Evolutionary conservation across 2,797 vertebrate genomes (phyloP).

Genomic region (Acanthis flammea): DNA sequence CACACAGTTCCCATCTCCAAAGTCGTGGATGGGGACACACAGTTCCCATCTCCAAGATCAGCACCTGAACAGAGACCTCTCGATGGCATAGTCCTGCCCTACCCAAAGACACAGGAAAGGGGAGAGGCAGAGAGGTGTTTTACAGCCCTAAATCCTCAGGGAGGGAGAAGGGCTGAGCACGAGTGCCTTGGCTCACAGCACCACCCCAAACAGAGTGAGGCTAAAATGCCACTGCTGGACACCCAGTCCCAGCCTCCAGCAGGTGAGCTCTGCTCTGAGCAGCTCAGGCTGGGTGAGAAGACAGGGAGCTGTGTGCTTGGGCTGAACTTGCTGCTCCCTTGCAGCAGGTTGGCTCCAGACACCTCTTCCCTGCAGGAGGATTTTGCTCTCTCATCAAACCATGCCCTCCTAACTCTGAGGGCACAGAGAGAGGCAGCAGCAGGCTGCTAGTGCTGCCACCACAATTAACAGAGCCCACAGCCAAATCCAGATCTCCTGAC

Average conservation of each 20-base stretch:
- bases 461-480: background rate
- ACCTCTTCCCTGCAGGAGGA: background rate
- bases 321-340: background rate
- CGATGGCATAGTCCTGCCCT: background rate
- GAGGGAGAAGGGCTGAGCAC: background rate
- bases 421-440: background rate
- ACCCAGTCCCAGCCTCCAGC: background rate
- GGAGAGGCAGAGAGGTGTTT: fast-evolving
- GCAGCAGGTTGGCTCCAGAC: background rate
- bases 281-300: background rate
- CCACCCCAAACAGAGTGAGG: fast-evolving
- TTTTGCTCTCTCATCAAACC: background rate
- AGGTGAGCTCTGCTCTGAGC: background rate
- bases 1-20: too few species aligned
- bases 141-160: background rate
- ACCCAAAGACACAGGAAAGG: background rate
- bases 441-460: background rate
- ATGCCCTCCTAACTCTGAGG: fast-evolving
- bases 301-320: background rate
- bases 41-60: too few species aligned
- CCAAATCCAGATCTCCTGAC: background rate
- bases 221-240: background rate
- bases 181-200: background rate
- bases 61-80: background rate
- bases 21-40: too few species aligned